Evolutionary conservation across 2,113 vertebrate genomes (phyloP).

Genomic region (Rhea americana): DNA sequence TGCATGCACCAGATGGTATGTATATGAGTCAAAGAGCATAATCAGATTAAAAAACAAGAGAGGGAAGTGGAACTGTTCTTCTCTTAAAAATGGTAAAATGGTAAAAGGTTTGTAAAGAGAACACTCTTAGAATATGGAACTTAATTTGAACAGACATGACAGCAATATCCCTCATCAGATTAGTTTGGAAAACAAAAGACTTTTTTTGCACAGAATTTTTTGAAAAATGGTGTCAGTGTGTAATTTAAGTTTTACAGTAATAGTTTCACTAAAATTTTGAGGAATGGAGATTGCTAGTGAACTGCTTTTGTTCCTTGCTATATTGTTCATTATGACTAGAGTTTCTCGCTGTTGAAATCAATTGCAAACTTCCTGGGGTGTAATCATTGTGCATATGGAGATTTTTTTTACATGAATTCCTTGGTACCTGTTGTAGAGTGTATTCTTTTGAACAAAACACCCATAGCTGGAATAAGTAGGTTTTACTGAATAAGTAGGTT

Average conservation of each 20-base stretch:
- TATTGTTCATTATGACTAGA: background rate
- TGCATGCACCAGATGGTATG: conserved; percentile 52
- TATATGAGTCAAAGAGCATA: conserved; percentile 52
- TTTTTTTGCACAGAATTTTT: background rate
- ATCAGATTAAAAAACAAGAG: conserved; percentile 60
- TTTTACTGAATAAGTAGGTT: background rate
- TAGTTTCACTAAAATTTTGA: background rate
- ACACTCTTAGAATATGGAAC: background rate
- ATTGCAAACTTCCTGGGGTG: background rate
- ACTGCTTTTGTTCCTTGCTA: background rate
- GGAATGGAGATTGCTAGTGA: background rate
- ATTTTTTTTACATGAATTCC: background rate
- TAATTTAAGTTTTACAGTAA: background rate
- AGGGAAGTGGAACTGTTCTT: conserved; percentile 39
- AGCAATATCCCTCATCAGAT: background rate
- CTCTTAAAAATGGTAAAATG: conserved; percentile 26
- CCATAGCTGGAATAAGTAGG: background rate
- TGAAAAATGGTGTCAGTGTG: background rate
- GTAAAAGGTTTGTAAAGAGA: background rate
- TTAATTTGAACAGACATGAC: conserved; percentile 16
- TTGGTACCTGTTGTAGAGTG: background rate
- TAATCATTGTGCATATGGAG: background rate
- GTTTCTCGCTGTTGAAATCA: background rate
- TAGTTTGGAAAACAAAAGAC: background rate
- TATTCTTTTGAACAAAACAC: background rate